Evolutionary conservation across 2,888 invertebrate genomes (phyloP).

Genomic region (Spatulosminthurus flaviceps): DNA sequence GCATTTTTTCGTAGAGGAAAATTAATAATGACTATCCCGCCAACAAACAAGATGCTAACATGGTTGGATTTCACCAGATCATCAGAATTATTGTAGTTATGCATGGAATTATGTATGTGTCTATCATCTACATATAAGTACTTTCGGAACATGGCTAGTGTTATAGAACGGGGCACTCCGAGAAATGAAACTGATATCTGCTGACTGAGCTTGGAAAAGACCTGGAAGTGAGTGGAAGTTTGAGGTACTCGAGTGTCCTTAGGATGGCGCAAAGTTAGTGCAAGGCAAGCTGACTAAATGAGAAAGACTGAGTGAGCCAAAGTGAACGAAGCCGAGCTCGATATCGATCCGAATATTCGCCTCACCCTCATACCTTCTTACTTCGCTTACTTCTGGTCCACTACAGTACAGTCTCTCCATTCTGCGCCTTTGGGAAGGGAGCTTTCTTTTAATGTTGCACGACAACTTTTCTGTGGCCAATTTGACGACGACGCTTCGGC

Average conservation of each 20-base stretch:
- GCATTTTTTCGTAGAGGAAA: no score
- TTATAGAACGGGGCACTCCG: conserved; percentile 7
- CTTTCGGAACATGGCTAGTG: not conserved
- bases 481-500: conserved; percentile 40
- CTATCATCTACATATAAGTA: not conserved
- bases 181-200: conserved; percentile 15
- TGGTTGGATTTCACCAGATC: no score
- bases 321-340: conserved; percentile 49
- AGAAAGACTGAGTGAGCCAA: conserved; percentile 22
- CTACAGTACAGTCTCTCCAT: conserved; percentile 34
- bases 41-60: no score
- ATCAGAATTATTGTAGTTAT: no score
- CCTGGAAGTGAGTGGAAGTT: conserved; percentile 11
- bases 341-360: conserved; percentile 53
- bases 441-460: conserved; percentile 33
- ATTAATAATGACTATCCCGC: no score
- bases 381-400: no score
- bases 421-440: conserved; percentile 40
- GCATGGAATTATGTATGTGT: not conserved
- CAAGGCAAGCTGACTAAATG: not conserved
- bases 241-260: conserved; percentile 26
- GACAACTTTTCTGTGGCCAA: conserved; percentile 30
- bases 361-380: conserved; percentile 50
- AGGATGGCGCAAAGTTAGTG: conserved; percentile 49
- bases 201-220: not conserved